These are phyloP conservation scores for Somateria mollissima DNA, from an alignment of 2,797 vertebrate species.

Conservation along the genomic window DNA sequence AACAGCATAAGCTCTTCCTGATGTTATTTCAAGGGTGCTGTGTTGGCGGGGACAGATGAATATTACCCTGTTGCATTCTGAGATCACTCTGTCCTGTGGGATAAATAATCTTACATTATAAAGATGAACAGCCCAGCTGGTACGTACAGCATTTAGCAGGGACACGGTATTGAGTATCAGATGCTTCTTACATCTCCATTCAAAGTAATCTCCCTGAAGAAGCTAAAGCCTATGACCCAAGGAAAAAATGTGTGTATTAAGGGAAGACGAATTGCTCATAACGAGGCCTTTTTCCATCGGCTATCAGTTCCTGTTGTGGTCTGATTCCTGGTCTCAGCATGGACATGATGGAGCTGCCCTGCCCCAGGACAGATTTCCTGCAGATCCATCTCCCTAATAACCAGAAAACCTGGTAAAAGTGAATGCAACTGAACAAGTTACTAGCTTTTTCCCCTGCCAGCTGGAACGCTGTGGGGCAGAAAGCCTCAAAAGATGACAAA, in stretches of 20 bases:
- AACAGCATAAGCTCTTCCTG: not conserved
- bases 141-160: not conserved
- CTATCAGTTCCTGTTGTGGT: not conserved
- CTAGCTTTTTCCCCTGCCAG: not conserved
- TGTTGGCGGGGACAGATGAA: not conserved
- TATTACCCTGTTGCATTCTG: not conserved
- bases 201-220: not conserved
- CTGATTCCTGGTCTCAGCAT: not conserved
- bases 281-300: not conserved
- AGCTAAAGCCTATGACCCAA: not conserved
- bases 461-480: not conserved
- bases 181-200: not conserved
- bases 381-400: not conserved
- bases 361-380: not conserved
- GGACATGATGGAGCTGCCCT: not conserved
- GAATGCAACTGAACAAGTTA: not conserved
- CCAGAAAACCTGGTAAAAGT: not conserved
- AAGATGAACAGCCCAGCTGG: not conserved
- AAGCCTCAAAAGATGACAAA: not conserved
- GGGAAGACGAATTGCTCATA: not conserved
- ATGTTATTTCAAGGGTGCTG: not conserved
- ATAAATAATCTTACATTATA: not conserved
- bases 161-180: not conserved
- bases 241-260: not conserved
- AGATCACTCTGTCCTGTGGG: not conserved